Percentiles rank a stretch among this genome's conserved stretches.
Evolutionary conservation across 2,113 vertebrate species (phyloP).

Genomic region (Rhabdomys dilectus): DNA sequence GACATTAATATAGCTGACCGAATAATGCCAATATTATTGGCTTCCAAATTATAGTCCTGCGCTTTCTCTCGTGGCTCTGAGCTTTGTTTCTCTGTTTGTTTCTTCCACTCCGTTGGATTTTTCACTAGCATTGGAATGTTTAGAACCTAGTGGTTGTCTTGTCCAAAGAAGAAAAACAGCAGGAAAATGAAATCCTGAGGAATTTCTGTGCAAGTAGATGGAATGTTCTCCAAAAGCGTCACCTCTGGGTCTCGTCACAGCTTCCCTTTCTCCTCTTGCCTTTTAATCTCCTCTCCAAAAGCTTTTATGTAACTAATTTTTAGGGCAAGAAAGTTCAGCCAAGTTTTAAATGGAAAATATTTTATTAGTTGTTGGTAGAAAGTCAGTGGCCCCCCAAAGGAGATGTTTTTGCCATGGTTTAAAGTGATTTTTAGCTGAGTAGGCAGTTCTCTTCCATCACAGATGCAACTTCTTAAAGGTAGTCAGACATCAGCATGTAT

Average conservation of each 20-base stretch:
- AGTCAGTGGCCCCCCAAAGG: not conserved
- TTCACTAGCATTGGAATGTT: not conserved
- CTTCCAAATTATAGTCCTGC: not conserved
- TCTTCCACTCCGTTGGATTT: not conserved
- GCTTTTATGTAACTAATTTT: slow-evolving; percentile 41
- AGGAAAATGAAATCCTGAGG: not conserved
- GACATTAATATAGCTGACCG: not conserved
- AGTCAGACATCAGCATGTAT: not conserved
- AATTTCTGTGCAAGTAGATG: not conserved
- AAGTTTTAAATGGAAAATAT: slow-evolving; percentile 53
- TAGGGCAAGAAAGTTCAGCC: not conserved
- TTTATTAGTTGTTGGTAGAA: slow-evolving; percentile 31
- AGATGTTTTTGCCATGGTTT: slow-evolving; percentile 31
- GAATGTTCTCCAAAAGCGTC: not conserved
- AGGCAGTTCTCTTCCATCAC: not conserved
- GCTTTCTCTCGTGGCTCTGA: not conserved
- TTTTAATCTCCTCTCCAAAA: slow-evolving; percentile 5
- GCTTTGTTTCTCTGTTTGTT: slow-evolving; percentile 14
- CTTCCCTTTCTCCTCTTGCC: not conserved
- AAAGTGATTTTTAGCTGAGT: not conserved
- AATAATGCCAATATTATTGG: slow-evolving; percentile 5
- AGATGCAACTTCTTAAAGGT: not conserved
- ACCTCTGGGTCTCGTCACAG: not conserved
- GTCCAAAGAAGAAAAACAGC: not conserved
- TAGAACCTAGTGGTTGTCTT: not conserved